Percentiles rank a stretch among this genome's conserved stretches.
Conservation (phyloP, 2,888 invertebrate species). For the Alviniconcha strummeri region DNA sequence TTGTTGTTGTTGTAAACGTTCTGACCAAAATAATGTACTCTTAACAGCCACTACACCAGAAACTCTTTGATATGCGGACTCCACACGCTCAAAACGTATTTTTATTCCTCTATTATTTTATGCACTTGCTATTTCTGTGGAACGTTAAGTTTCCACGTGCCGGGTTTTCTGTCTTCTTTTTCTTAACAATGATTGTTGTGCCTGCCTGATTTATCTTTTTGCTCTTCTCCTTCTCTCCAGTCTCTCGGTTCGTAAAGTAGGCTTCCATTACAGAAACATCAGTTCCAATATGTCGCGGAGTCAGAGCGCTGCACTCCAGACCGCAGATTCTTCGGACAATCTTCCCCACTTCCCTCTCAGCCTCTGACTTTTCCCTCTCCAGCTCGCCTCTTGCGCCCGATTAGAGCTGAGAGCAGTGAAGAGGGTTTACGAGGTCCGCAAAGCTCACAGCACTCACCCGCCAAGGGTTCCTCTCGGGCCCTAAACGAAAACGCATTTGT, state of each 20-base stretch:
- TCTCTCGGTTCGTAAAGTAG: conserved; percentile 8
- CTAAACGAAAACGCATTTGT: conserved; percentile 37
- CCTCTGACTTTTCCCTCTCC: background rate
- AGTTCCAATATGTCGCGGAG: conserved; percentile 9
- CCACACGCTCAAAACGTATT: too few relatives aligned
- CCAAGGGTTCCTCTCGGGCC: conserved; percentile 20
- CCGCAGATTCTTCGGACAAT: conserved; percentile 6
- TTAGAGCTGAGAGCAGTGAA: conserved; percentile 32
- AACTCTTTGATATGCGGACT: too few relatives aligned
- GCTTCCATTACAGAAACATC: conserved; percentile 23
- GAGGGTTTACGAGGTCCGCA: conserved; percentile 33
- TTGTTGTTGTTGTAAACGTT: too few relatives aligned
- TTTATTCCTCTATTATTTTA: too few relatives aligned
- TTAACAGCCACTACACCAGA: too few relatives aligned
- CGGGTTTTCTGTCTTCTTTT: background rate
- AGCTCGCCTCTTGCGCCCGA: conserved; percentile 27
- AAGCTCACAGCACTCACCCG: conserved; percentile 32
- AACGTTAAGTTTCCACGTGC: too few relatives aligned
- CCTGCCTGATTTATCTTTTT: background rate
- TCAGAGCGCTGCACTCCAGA: conserved; percentile 8
- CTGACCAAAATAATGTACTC: too few relatives aligned
- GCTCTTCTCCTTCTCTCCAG: background rate
- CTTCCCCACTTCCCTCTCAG: conserved; percentile 5
- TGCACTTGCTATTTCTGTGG: too few relatives aligned
- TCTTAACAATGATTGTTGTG: too few relatives aligned